phyloP scores from a whole-genome alignment of 2,113 vertebrate species.

The Cyanistes caeruleus region DNA sequence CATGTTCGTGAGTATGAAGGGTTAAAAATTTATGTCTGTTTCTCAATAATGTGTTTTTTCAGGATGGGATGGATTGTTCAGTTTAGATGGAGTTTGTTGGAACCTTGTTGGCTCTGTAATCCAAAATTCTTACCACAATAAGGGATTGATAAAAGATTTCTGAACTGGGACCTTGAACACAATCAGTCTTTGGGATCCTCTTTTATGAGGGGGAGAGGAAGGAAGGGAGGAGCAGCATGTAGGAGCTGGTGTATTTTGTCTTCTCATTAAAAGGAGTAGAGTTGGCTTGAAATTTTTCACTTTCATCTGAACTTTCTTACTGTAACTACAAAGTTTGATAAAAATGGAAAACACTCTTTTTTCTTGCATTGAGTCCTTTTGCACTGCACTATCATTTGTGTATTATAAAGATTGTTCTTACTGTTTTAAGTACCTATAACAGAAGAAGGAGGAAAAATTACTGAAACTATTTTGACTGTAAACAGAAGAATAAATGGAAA shows the following conservation, averaged over 20 bases:
- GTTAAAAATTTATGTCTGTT: not conserved
- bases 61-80: not conserved
- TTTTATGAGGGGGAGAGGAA: slow-evolving; percentile 58
- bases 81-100: not conserved
- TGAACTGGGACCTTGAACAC: not conserved
- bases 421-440: not conserved
- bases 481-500: not conserved
- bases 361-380: not conserved
- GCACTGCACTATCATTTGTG: not conserved
- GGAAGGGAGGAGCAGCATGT: slow-evolving; percentile 60
- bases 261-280: not conserved
- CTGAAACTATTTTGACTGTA: not conserved
- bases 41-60: not conserved
- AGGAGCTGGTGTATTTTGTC: slow-evolving; percentile 35
- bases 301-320: slow-evolving; percentile 5
- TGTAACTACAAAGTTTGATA: not conserved
- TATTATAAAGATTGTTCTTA: not conserved
- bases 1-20: not conserved
- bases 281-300: slow-evolving; percentile 12
- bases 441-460: not conserved
- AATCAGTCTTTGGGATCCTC: slow-evolving; percentile 20
- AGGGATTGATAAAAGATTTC: not conserved
- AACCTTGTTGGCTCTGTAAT: not conserved
- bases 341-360: not conserved
- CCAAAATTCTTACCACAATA: not conserved